Conservation (phyloP, 2,113 vertebrate species). For the Chaetodon auriga region DNA sequence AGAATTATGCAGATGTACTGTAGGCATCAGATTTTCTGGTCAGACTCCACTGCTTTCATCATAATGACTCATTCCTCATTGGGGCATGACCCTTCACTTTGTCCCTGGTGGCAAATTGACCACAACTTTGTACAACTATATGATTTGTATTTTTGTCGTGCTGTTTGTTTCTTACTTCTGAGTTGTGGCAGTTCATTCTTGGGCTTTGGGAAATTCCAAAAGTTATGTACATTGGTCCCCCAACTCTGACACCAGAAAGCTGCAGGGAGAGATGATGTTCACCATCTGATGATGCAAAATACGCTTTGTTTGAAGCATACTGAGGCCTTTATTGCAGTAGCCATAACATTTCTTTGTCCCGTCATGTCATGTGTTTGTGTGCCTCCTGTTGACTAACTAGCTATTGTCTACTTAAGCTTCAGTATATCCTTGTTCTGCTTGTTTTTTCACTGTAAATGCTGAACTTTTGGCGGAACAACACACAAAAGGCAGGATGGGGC, state of each 20-base stretch:
- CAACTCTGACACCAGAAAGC: background rate
- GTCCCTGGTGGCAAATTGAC: background rate
- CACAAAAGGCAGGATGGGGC: constrained; percentile 10
- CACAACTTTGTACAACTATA: background rate
- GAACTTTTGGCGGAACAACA: background rate
- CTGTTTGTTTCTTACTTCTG: background rate
- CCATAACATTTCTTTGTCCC: background rate
- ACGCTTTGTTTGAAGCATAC: background rate
- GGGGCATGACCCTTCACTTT: background rate
- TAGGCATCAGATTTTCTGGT: background rate
- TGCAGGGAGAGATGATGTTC: background rate
- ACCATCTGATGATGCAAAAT: background rate
- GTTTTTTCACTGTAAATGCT: background rate
- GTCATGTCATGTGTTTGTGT: background rate
- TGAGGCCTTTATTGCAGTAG: background rate
- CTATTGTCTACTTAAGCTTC: background rate
- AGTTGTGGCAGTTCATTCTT: background rate
- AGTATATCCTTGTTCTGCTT: background rate
- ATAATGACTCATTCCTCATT: background rate
- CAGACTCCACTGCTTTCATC: background rate
- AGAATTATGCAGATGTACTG: background rate
- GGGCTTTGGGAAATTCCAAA: background rate
- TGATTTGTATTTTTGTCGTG: background rate
- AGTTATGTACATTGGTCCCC: no score
- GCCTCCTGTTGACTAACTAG: background rate